phyloP scores from a whole-genome alignment of 2,888 invertebrate species.

The Drosophila imparisetae region DNA sequence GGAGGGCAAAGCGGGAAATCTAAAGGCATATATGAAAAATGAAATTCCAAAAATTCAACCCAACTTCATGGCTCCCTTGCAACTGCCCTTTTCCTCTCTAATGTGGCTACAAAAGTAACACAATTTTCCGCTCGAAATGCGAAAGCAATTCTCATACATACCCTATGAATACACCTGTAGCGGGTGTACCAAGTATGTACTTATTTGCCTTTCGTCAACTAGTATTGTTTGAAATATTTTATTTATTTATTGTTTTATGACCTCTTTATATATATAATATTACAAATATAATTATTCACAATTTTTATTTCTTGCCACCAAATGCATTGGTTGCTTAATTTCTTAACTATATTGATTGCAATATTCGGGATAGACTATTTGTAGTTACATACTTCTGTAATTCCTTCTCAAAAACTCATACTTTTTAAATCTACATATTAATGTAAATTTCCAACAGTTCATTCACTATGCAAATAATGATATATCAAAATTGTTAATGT shows the following conservation, averaged over 20 bases:
- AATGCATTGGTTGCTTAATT: background rate
- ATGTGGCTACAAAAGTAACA: conserved; percentile 57
- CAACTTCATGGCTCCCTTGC: conserved; percentile 1
- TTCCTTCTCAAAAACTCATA: background rate
- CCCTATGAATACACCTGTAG: conserved; percentile 14
- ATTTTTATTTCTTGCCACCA: background rate
- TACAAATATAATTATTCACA: background rate
- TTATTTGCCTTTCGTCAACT: background rate
- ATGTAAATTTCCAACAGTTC: no score
- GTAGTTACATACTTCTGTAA: background rate
- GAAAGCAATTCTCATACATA: conserved; percentile 57
- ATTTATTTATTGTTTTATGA: background rate
- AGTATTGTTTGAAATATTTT: background rate
- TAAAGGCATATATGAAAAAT: conserved; percentile 40
- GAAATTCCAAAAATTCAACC: conserved; percentile 52
- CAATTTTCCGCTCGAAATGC: conserved; percentile 68
- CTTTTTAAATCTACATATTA: background rate
- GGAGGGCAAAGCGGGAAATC: conserved; percentile 12
- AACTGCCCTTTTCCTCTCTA: background rate
- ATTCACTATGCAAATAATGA: no score
- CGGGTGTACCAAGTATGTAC: background rate
- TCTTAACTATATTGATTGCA: background rate
- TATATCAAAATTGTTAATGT: background rate
- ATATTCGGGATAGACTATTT: background rate
- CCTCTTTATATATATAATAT: no score